Evolutionary conservation across 2,797 vertebrate genomes (phyloP), one percentile per base, ranked within the genome.

Genomic region (Gallinago stenura): DNA sequence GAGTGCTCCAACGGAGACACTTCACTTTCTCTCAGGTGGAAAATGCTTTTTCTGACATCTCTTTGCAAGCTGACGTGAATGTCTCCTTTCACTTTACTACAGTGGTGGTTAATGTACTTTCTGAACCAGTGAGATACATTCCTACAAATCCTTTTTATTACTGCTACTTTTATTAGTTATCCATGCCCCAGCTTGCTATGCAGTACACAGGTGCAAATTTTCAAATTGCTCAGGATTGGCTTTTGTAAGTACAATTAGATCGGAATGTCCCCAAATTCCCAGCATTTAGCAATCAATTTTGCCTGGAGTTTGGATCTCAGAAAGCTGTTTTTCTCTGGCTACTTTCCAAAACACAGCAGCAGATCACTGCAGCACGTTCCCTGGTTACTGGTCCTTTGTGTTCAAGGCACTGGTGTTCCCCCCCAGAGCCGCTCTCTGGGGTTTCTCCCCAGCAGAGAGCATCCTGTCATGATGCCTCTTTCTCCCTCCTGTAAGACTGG

Each of bases 361-460:
- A 54, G 43, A 28, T 45, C 43, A 26, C 31, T 15, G 1, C 18
- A 73, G 41, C 43, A 26, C 25, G 4, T 45, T 9, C 21, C 46
- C 15, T 41, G 66, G 7, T 33, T 82, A 28, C 46, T 25, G 22
- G 6, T 51, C 33, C 48, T 39, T 20, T 65, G 25, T 17, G 43
- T 50, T 82, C 10, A 37, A n/a, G 61, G 28, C 33, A n/a, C 18
- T 15, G 31, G 26, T 20, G 8, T 7, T 71, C 54, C 19, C 11
- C 75, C 39, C 35, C 0, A 0, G 28, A 31, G 65, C 9, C 0
- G 1, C 25, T 66, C 56, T 24, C 15, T 6, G 31, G 45, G 41
- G 4, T 31, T 77, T 65, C 26, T 72, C 9, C 46, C 28, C 65
- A 31, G 69, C 10, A 26, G 5, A 35, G 19, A 14, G 9, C 9